These are phyloP conservation scores for Megalops cyprinoides DNA, from an alignment of 2,797 vertebrate species.

Conservation along the genomic window DNA sequence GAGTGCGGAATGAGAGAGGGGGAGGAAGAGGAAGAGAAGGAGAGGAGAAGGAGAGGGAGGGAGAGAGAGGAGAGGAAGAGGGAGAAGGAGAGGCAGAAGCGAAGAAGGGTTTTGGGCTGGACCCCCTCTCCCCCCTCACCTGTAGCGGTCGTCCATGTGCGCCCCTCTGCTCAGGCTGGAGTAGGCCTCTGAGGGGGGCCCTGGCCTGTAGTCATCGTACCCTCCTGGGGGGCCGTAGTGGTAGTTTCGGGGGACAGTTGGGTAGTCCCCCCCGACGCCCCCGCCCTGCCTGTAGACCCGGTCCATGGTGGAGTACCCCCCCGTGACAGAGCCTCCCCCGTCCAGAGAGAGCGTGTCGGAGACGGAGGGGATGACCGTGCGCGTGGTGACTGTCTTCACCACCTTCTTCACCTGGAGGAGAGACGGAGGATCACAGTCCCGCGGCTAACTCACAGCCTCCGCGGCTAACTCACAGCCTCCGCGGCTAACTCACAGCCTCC, in stretches of 20 bases:
- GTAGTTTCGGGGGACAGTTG: conserved; percentile 91
- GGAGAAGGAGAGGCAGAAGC: neutral
- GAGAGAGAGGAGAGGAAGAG: neutral
- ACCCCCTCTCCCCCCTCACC: conserved; percentile 57
- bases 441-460: no score
- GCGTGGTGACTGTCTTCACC: conserved; percentile 88
- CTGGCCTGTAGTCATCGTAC: conserved; percentile 70
- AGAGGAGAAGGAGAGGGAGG: neutral
- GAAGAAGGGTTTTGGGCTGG: no score
- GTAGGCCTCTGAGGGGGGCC: conserved; percentile 77
- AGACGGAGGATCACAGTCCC: neutral
- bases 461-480: no score
- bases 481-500: neutral
- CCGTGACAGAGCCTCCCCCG: conserved; percentile 73
- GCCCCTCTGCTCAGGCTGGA: conserved; percentile 85
- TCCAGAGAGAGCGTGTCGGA: conserved; percentile 88
- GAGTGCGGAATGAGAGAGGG: neutral
- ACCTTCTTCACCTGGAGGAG: conserved; percentile 87
- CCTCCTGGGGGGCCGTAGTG: conserved; percentile 81
- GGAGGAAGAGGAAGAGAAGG: neutral
- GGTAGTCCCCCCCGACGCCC: conserved; percentile 72
- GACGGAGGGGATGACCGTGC: conserved; percentile 84
- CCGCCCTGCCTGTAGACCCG: conserved; percentile 84
- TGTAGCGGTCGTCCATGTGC: conserved; percentile 88
- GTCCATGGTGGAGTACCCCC: conserved; percentile 82